These are phyloP conservation scores for Elgonia sp. DNA, from an alignment of 2,888 invertebrate genomes.

Conservation along the genomic window DNA sequence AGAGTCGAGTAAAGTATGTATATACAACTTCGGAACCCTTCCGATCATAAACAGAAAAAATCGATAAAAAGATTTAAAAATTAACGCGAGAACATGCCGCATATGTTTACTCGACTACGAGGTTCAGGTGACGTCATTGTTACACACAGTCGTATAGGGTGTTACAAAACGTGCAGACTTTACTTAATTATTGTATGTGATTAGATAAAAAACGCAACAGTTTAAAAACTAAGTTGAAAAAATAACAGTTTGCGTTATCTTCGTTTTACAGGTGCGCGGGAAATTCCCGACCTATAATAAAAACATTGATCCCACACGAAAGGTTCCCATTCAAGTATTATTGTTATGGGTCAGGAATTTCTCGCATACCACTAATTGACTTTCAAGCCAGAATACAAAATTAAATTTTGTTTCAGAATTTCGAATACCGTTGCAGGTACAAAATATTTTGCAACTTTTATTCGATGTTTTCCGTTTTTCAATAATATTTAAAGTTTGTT, in stretches of 20 bases:
- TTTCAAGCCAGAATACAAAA: constrained; percentile 73
- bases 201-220: constrained; percentile 44
- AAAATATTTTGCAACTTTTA: constrained; percentile 29
- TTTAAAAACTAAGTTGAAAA: constrained; percentile 25
- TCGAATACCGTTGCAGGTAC: constrained; percentile 55
- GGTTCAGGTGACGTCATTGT: constrained; percentile 72
- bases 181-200: constrained; percentile 49
- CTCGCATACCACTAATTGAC: constrained; percentile 75
- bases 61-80: constrained; percentile 74
- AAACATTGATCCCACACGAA: constrained; percentile 75
- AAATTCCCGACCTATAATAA: constrained; percentile 75
- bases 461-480: constrained; percentile 7
- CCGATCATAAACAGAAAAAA: constrained; percentile 73
- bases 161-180: constrained; percentile 70
- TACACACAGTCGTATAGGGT: constrained; percentile 72
- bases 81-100: constrained; percentile 73
- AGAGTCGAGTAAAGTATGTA: constrained; percentile 46
- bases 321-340: constrained; percentile 75
- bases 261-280: constrained; percentile 69
- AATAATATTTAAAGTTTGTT: too few species aligned
- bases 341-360: constrained; percentile 75
- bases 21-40: constrained; percentile 61
- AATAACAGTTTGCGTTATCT: constrained; percentile 33
- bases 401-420: constrained; percentile 71
- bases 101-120: constrained; percentile 73